Conservation (phyloP, 2,797 vertebrate genomes). For the Sebastes goodei region DNA sequence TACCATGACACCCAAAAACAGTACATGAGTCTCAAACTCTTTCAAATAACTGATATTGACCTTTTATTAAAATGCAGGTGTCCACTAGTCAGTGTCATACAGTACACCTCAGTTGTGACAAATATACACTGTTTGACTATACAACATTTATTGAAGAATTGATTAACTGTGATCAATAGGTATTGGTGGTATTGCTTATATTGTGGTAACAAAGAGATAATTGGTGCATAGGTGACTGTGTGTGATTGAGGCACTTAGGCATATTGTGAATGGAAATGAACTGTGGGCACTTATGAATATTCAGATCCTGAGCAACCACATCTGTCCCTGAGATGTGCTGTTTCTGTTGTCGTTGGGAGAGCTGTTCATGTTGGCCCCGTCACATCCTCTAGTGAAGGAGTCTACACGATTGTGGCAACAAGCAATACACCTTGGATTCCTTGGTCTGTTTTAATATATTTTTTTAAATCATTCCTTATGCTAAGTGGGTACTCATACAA, state of each 20-base stretch:
- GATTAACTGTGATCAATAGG: background rate
- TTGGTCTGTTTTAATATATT: background rate
- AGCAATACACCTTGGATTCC: background rate
- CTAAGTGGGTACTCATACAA: background rate
- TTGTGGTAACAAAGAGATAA: background rate
- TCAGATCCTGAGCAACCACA: constrained; percentile 4
- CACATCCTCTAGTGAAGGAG: background rate
- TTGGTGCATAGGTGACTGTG: background rate
- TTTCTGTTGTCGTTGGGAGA: background rate
- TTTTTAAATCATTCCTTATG: background rate
- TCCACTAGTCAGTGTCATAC: background rate
- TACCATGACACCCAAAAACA: background rate
- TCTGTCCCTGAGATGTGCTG: background rate
- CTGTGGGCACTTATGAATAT: background rate
- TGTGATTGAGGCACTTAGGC: background rate
- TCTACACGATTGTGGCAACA: background rate
- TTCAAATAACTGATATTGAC: background rate
- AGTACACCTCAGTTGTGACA: background rate
- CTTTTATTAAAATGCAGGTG: background rate
- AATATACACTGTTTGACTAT: background rate
- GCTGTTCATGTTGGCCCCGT: background rate
- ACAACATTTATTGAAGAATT: background rate
- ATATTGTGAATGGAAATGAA: background rate
- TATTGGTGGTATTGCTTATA: background rate
- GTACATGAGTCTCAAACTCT: background rate